These are phyloP conservation scores for Mystacornis crossleyi DNA, from an alignment of 2,113 vertebrate genomes.

Conservation along the genomic window DNA sequence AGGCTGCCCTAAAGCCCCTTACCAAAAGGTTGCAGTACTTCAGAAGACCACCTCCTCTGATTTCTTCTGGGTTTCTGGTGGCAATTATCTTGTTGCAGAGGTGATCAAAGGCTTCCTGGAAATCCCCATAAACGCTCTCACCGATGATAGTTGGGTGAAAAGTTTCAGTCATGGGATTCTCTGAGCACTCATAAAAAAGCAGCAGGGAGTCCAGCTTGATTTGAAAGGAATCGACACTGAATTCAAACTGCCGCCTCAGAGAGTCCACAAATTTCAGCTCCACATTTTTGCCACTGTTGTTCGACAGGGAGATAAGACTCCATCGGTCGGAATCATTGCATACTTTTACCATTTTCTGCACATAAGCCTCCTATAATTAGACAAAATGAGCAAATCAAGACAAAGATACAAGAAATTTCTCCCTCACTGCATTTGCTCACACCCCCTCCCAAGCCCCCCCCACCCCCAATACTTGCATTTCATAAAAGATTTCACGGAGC, in stretches of 20 bases:
- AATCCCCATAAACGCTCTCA: constrained; percentile 96
- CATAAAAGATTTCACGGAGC: background rate
- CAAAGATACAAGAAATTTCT: background rate
- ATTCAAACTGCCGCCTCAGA: constrained; percentile 96
- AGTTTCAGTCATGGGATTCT: constrained; percentile 95
- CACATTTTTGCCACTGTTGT: constrained; percentile 98
- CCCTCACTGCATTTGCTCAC: background rate
- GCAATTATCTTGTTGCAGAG: constrained; percentile 95
- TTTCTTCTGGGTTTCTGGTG: constrained; percentile 97
- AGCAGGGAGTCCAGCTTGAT: constrained; percentile 98
- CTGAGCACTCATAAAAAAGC: constrained; percentile 96
- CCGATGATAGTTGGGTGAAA: constrained; percentile 98
- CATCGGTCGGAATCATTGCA: constrained; percentile 98
- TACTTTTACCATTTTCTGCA: constrained; percentile 99
- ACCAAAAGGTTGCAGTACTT: constrained; percentile 99
- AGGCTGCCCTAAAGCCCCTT: constrained; percentile 91
- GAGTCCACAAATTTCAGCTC: constrained; percentile 99
- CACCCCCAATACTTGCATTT: background rate
- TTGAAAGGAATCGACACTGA: constrained; percentile 99
- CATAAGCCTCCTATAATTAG: constrained; percentile 91
- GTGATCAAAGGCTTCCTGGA: constrained; percentile 92
- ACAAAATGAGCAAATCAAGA: constrained; percentile 61
- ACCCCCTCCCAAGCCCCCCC: background rate
- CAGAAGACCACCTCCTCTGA: constrained; percentile 95
- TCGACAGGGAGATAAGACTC: constrained; percentile 98